These are phyloP conservation scores for Drosophila lacertosa DNA, from an alignment of 1,140 invertebrate genomes.

Conservation along the genomic window DNA sequence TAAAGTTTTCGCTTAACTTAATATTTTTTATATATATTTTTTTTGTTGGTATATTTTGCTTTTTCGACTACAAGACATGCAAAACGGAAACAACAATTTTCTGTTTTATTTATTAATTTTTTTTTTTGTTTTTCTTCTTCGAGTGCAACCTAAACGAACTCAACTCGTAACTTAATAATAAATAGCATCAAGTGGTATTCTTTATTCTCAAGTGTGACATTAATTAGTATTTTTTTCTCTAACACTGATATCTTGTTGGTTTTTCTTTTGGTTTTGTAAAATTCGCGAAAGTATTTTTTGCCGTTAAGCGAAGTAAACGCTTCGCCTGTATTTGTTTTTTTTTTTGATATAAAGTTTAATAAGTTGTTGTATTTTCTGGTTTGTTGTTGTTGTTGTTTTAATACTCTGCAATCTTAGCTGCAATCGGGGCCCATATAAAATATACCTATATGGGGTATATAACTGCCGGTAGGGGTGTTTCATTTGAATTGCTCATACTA, in stretches of 20 bases:
- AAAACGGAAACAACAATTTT: constrained; percentile 50
- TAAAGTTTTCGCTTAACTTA: constrained; percentile 7
- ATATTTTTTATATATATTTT: constrained; percentile 18
- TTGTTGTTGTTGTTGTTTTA: too few relatives aligned
- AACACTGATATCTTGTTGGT: constrained; percentile 26
- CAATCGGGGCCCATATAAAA: constrained; percentile 32
- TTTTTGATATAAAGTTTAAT: constrained; percentile 49
- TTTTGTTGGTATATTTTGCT: constrained; percentile 22
- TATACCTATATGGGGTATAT: constrained; percentile 47
- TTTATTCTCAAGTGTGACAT: not conserved
- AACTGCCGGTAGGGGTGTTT: constrained; percentile 78
- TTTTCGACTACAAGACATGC: constrained; percentile 63
- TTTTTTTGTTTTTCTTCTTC: too few relatives aligned
- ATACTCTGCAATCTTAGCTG: constrained; percentile 16
- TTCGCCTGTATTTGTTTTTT: too few relatives aligned
- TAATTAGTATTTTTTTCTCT: not conserved
- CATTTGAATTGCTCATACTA: constrained; percentile 62
- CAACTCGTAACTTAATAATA: constrained; percentile 25
- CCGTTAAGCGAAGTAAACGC: constrained; percentile 30
- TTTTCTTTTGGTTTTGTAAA: constrained; percentile 57
- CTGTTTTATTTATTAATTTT: constrained; percentile 8
- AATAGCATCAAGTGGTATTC: constrained; percentile 29
- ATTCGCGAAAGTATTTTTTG: constrained; percentile 54
- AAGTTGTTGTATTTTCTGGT: constrained; percentile 37
- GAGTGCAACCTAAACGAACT: constrained; percentile 57